Base-by-base conservation (phyloP, 2,888 invertebrate genomes). In the Xestia sexstrigata region DNA sequence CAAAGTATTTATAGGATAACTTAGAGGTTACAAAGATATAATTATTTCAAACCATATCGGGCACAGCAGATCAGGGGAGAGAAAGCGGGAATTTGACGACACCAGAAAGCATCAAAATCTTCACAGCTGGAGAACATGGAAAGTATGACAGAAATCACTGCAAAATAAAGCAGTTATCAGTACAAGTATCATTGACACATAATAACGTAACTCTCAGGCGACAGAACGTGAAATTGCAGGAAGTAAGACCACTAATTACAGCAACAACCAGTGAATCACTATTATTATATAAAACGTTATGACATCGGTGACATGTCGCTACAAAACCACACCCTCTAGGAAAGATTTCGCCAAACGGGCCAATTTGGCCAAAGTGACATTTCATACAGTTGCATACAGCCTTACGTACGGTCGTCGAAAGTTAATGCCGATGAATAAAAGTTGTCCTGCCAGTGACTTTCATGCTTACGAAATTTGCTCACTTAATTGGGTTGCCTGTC, bases 381-480 rank as follows among this genome's bases (percentile, higher is more conserved):
- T 88, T 87, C 49, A 73, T 65, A 70, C 65, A 62, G 74, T 42
- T 75, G 75, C 81, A 73, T 45, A 62, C 42, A 26, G 35, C 35
- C n/a, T 42, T 35, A 45, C 81, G 83, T 23, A 45, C 82, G 83
- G 74, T 67, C 79, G 82, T 89, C 87, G 92, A 92, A 92, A 93
- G 92, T 90, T 79, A 77, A 83, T 85, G 74, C 68, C 87, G 88
- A 89, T 89, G 88, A 88, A 93, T 92, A 93, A 93, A 93, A 93
- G 92, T 93, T 89, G 93, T 93, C 90, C 66, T 76, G 78, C 92
- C 85, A 90, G 89, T 88, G 91, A 90, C 94, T 94, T 93, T 94
- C 92, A 86, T 90, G 89, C 90, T 94, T 93, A 92, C 92, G 92
- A 93, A 93, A 93, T 92, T 82, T 89, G 86, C 87, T 84, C 82